Conservation (phyloP, 2,797 vertebrate species). For the Myoxocephalus aenaeus region DNA sequence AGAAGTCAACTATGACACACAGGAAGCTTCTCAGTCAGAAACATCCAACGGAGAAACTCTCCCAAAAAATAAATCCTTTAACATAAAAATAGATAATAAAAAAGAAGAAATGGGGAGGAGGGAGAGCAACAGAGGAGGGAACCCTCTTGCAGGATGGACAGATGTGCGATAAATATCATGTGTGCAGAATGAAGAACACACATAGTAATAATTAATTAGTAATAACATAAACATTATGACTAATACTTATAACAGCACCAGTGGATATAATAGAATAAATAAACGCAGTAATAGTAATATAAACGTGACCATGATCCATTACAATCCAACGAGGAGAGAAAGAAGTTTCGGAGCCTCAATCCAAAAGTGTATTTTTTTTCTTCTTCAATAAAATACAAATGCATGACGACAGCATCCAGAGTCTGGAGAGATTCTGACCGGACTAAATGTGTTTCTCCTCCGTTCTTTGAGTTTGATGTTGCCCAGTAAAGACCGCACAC, state of each 20-base stretch:
- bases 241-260: background rate
- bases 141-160: no score
- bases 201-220: background rate
- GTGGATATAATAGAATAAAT: background rate
- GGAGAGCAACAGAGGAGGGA: no score
- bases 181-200: no score
- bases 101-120: no score
- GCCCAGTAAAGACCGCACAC: background rate
- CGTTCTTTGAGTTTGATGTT: background rate
- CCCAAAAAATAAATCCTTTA: no score
- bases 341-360: background rate
- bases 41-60: no score
- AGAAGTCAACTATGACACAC: background rate
- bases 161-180: no score
- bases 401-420: background rate
- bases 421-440: background rate
- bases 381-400: background rate
- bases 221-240: background rate
- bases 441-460: background rate
- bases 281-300: background rate
- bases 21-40: background rate
- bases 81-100: no score
- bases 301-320: background rate
- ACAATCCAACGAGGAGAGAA: no score
- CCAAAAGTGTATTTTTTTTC: background rate